A percentile compares a stretch with the other conserved stretches of the same genome.
phyloP scores from a whole-genome alignment of 1,140 invertebrate species.

The Scaptomyza montana region DNA sequence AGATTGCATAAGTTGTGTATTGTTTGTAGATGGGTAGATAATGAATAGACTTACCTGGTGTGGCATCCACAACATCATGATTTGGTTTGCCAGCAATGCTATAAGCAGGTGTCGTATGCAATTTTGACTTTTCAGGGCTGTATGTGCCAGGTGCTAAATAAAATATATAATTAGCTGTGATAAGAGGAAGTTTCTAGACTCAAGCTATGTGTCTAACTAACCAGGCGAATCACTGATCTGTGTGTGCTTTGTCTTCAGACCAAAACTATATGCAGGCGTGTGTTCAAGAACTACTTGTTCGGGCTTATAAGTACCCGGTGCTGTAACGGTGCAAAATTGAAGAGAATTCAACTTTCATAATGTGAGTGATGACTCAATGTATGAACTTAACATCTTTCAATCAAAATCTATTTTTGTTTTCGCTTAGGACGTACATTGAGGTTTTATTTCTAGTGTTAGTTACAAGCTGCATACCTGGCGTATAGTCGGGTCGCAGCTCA shows the following conservation, averaged over 20 bases:
- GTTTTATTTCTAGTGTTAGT: too few species aligned
- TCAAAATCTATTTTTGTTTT: too few species aligned
- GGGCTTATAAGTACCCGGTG: constrained; percentile 86
- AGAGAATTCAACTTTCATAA: too few species aligned
- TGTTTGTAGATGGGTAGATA: constrained; percentile 65
- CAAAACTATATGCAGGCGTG: constrained; percentile 87
- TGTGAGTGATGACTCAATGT: too few species aligned
- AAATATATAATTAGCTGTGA: not conserved
- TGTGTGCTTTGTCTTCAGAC: constrained; percentile 85
- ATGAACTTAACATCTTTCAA: too few species aligned
- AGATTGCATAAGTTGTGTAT: not conserved
- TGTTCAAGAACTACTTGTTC: constrained; percentile 87
- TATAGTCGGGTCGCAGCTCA: constrained; percentile 88
- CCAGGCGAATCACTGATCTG: constrained; percentile 80
- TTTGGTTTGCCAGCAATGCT: constrained; percentile 87
- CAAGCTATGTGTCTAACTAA: constrained; percentile 21
- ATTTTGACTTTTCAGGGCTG: constrained; percentile 84
- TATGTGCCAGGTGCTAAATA: constrained; percentile 85
- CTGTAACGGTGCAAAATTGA: constrained; percentile 83
- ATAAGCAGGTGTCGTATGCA: constrained; percentile 84
- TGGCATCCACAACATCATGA: constrained; percentile 86
- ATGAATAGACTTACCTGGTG: constrained; percentile 83
- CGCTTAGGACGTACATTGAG: too few species aligned
- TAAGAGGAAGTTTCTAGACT: not conserved
- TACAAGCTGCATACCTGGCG: constrained; percentile 85